phyloP scores from a whole-genome alignment of 2,888 invertebrate species.

The Conistra vaccinii region DNA sequence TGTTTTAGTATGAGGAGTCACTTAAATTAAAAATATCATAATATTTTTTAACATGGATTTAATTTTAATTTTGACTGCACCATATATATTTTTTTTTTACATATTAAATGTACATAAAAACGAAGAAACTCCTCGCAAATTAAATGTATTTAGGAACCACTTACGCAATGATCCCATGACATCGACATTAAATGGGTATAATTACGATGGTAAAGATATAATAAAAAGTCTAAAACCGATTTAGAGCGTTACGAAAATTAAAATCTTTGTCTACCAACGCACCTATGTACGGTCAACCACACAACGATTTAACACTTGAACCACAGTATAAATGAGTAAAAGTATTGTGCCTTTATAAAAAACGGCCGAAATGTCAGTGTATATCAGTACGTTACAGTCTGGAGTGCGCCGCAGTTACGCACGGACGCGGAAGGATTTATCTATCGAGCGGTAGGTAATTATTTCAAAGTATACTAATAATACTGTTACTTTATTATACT shows the following conservation, averaged over 20 bases:
- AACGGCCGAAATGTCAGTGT: too few relatives aligned
- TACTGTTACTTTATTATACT: too few relatives aligned
- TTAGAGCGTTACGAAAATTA: not conserved
- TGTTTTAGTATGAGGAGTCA: not conserved
- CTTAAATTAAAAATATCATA: not conserved
- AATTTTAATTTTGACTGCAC: not conserved
- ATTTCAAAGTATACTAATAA: too few relatives aligned
- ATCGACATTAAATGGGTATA: not conserved
- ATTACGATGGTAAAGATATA: not conserved
- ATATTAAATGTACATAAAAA: too few relatives aligned
- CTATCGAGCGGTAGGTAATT: too few relatives aligned
- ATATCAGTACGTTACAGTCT: too few relatives aligned
- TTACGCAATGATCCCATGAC: not conserved
- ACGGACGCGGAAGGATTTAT: too few relatives aligned
- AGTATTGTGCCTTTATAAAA: too few relatives aligned
- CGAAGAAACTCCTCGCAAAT: not conserved
- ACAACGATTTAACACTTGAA: not conserved
- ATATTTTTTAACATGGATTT: not conserved
- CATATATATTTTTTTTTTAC: too few relatives aligned
- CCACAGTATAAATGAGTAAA: too few relatives aligned
- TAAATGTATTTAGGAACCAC: not conserved
- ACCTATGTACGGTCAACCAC: not conserved
- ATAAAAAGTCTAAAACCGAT: not conserved
- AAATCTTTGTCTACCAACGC: not conserved
- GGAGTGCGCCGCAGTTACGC: too few relatives aligned